These are phyloP conservation scores for Cydia strobilella DNA, from an alignment of 1,140 invertebrate species.

Conservation along the genomic window DNA sequence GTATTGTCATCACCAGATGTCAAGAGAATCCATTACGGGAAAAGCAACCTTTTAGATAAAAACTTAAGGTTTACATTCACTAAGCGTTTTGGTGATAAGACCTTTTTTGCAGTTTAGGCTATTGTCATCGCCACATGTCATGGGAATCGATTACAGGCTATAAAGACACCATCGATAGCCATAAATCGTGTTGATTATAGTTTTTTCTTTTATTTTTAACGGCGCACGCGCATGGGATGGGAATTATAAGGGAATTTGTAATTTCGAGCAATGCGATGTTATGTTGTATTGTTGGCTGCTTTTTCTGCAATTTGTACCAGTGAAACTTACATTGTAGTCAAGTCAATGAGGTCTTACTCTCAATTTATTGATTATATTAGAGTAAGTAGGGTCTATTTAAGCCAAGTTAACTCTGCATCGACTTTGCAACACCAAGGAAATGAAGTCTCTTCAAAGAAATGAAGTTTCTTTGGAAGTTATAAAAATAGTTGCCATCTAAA, in stretches of 20 bases:
- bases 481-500: too few relatives aligned
- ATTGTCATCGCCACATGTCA: constrained; percentile 31
- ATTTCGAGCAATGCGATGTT: not conserved
- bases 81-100: not conserved
- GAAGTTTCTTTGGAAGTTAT: too few relatives aligned
- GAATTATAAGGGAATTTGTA: constrained; percentile 5
- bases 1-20: not conserved
- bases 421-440: too few relatives aligned
- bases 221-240: not conserved
- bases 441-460: too few relatives aligned
- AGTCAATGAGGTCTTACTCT: not conserved
- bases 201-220: constrained; percentile 31
- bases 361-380: too few relatives aligned
- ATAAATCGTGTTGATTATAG: constrained; percentile 23
- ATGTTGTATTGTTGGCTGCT: constrained; percentile 1
- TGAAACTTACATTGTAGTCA: not conserved
- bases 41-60: not conserved
- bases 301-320: not conserved
- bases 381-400: too few relatives aligned
- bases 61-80: not conserved
- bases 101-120: not conserved
- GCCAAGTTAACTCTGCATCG: too few relatives aligned
- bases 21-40: not conserved
- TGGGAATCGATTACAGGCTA: constrained; percentile 30
- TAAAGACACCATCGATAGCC: constrained; percentile 29